Percentiles rank a stretch among this genome's conserved stretches.
phyloP scores from a whole-genome alignment of 2,113 vertebrate species.

The Rhinolophus sinicus region DNA sequence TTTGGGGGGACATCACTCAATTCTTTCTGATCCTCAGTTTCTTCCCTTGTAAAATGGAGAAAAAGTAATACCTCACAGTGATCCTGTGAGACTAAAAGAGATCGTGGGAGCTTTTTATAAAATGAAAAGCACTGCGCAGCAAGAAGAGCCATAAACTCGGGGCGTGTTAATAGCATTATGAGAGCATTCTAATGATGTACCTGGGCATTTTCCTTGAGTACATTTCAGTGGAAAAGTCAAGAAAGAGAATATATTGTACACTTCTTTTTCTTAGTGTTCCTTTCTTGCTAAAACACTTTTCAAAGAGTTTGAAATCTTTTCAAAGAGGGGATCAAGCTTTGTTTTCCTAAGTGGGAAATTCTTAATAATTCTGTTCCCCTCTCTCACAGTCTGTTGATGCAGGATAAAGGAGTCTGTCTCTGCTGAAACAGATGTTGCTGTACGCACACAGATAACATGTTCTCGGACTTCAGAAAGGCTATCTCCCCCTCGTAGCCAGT shows the following conservation, averaged over 20 bases:
- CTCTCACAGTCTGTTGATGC: constrained; percentile 22
- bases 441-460: constrained; percentile 41
- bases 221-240: neutral
- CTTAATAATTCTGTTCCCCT: neutral
- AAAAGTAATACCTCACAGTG: neutral
- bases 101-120: neutral
- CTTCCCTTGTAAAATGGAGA: neutral
- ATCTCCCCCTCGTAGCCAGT: neutral
- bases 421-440: constrained; percentile 53
- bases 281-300: constrained; percentile 30
- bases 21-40: constrained; percentile 25
- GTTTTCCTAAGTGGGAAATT: neutral
- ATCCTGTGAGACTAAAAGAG: neutral
- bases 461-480: neutral
- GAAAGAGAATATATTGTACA: neutral
- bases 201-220: constrained; percentile 6
- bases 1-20: neutral
- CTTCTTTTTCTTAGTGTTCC: neutral
- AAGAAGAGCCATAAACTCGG: neutral
- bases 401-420: constrained; percentile 64
- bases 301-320: neutral
- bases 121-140: neutral
- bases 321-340: constrained; percentile 2
- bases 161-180: too few relatives aligned
- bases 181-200: neutral